A percentile compares a stretch with the other conserved stretches of the same genome.
phyloP scores from a whole-genome alignment of 1,140 invertebrate species.

The Epicauta chinensis region DNA sequence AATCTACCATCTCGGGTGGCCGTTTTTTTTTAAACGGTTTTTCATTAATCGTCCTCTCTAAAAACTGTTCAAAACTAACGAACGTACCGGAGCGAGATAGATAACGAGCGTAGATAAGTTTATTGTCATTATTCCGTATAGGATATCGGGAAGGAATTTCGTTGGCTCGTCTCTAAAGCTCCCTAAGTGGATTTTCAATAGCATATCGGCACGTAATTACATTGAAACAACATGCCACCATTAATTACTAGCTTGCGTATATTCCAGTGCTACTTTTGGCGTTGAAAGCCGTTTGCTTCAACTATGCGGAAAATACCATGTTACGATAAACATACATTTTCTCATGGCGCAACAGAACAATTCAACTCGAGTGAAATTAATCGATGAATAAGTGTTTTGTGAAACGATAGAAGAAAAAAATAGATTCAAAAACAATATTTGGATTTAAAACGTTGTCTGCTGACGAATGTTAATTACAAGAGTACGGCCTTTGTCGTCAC shows the following conservation, averaged over 20 bases:
- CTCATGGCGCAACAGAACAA: too few species aligned
- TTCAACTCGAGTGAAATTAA: conserved; percentile 2
- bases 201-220: conserved; percentile 22
- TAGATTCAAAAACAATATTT: not conserved
- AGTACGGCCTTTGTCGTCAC: conserved; percentile 7
- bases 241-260: conserved; percentile 20
- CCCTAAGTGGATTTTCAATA: conserved; percentile 21
- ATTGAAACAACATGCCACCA: conserved; percentile 22
- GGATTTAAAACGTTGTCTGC: conserved; percentile 2
- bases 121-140: conserved; percentile 6
- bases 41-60: conserved; percentile 17
- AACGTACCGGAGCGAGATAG: not conserved
- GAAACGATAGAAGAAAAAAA: too few species aligned
- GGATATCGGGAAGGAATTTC: conserved; percentile 9
- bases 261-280: conserved; percentile 1
- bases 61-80: not conserved
- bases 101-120: conserved; percentile 1
- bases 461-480: conserved; percentile 6
- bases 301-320: conserved; percentile 6
- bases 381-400: conserved; percentile 1
- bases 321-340: too few species aligned
- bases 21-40: conserved; percentile 16
- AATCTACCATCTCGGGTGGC: conserved; percentile 15
- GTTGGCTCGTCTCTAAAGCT: conserved; percentile 2
- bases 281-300: conserved; percentile 2